Base-by-base conservation (phyloP, 1,140 invertebrate genomes). In the Cardiocondyla obscurior region DNA sequence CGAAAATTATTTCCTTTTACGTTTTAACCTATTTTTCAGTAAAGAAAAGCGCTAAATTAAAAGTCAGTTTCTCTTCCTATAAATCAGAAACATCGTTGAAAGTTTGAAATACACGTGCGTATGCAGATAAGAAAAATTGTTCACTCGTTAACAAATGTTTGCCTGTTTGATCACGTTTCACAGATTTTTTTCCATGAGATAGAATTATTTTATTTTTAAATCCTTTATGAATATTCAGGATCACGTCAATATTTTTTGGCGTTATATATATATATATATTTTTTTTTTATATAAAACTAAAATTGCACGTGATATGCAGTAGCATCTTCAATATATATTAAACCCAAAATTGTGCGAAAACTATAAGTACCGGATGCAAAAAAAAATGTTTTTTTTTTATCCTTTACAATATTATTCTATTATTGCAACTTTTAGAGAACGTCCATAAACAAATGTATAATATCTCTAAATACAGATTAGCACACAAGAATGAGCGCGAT, bases 151-250 rank as follows among this genome's bases (percentile, higher is more conserved):
- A 64, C 25, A 60, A 76, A 36, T 36, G 39, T 19, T 57, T 70
- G 30, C n/a, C 36, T 46, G 14, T 44, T 64, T 19, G n/a, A 39
- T 4, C 14, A 12, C 3, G 4, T 44, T 33, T 33, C 42, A 14
- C 42, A 6, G 25, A 64, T 14, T 3, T 49, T 64, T 64, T 49
- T 30, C 64, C 30, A 25, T 51, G 4, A n/a, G 0, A 10, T 16
- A 64, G 64, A 25, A 19, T 30, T n/a, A n/a, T n/a, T n/a, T 22
- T 19, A 33, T 49, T 46, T 30, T 64, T 62, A 12, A 28, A 30
- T 14, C 33, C 19, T 49, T 76, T 51, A 36, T 76, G 49, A 64
- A 76, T 76, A 64, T 76, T 64, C 28, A 76, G 62, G n/a, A 58
- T 30, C 16, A n/a, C n/a, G n/a, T 46, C 19, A 64, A 39, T 64